Conservation (phyloP, 2,888 invertebrate species). For the Orgyia antiqua region DNA sequence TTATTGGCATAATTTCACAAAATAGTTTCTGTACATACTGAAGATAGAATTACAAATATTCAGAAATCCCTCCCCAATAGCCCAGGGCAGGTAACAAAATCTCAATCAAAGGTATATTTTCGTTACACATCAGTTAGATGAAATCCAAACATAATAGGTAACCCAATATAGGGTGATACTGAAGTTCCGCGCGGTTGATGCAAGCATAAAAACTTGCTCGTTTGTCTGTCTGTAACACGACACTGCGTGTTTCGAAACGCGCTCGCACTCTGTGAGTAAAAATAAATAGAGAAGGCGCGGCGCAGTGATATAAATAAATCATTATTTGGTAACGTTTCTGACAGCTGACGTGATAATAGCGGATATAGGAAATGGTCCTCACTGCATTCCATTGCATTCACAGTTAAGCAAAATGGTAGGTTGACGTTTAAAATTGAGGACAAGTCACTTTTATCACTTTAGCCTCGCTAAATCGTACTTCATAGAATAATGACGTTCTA, state of each 20-base stretch:
- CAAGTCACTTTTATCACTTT: too few species aligned
- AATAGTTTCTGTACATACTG: too few species aligned
- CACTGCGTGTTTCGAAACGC: conserved; percentile 23
- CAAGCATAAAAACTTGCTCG: conserved; percentile 20
- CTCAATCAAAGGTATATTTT: too few species aligned
- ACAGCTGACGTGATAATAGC: neutral
- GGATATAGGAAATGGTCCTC: neutral
- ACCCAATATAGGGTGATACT: conserved; percentile 17
- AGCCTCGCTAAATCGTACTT: too few species aligned
- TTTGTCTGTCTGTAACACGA: conserved; percentile 29
- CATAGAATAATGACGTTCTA: too few species aligned
- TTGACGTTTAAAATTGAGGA: too few species aligned
- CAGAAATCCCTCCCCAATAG: too few species aligned
- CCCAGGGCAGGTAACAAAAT: too few species aligned
- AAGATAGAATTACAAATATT: too few species aligned
- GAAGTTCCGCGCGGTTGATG: conserved; percentile 16
- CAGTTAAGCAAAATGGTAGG: too few species aligned
- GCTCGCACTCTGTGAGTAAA: conserved; percentile 21
- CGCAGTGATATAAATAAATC: conserved; percentile 22
- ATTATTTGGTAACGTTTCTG: conserved; percentile 15
- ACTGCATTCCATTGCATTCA: too few species aligned
- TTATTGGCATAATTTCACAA: too few species aligned
- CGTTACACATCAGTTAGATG: conserved; percentile 23
- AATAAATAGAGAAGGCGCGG: conserved; percentile 28
- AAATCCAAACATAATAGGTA: conserved; percentile 13